Conservation (phyloP, 1,140 invertebrate species). For the Hycleus phaleratus region DNA sequence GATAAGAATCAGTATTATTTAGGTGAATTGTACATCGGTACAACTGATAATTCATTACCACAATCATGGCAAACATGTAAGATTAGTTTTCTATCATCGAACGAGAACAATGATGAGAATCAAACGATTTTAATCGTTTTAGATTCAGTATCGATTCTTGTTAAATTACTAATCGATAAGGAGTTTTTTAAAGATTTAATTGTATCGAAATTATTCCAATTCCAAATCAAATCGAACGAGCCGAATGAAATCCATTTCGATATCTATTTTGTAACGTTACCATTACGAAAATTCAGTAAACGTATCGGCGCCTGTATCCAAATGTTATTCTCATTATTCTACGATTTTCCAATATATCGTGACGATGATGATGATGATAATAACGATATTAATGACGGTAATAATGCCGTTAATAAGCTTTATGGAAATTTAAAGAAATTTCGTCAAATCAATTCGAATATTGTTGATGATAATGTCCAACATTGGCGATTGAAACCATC, state of each 20-base stretch:
- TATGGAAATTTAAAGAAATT: slow-evolving; percentile 21
- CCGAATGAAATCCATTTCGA: slow-evolving; percentile 9
- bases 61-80: slow-evolving; percentile 16
- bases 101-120: slow-evolving; percentile 4
- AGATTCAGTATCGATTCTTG: slow-evolving; percentile 15
- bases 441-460: slow-evolving; percentile 1
- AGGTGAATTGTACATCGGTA: slow-evolving; percentile 17
- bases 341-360: slow-evolving; percentile 12
- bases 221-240: slow-evolving; percentile 7
- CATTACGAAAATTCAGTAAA: slow-evolving; percentile 24
- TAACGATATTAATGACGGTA: slow-evolving; percentile 9
- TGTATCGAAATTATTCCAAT: slow-evolving; percentile 14
- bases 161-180: slow-evolving; percentile 8
- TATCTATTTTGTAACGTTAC: slow-evolving; percentile 25
- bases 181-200: slow-evolving; percentile 22
- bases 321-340: slow-evolving; percentile 22
- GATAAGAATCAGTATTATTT: slow-evolving; percentile 11
- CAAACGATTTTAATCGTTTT: slow-evolving; percentile 11
- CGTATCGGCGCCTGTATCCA: slow-evolving; percentile 25
- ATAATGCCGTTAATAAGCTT: slow-evolving; percentile 18
- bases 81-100: slow-evolving; percentile 1
- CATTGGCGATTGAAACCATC: slow-evolving; percentile 34
- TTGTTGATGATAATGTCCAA: slow-evolving; percentile 17
- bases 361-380: slow-evolving; percentile 6
- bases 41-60: slow-evolving; percentile 19